A percentile compares a stretch with the other conserved stretches of the same genome.
These are phyloP conservation scores for Dynastes hyllus DNA, from an alignment of 2,888 invertebrate genomes.

Conservation along the genomic window DNA sequence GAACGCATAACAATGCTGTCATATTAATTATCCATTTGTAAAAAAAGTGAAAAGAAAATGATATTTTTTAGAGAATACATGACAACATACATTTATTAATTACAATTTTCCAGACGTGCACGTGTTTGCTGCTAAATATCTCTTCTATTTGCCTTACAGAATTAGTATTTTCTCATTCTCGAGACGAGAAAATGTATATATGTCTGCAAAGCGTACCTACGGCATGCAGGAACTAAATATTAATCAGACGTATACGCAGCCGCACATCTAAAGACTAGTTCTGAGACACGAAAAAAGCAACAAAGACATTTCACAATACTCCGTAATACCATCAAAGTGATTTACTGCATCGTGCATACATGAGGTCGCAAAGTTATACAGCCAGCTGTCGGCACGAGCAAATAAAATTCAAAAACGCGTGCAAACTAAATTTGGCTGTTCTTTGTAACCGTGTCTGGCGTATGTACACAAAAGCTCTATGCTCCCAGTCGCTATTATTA, in stretches of 20 bases:
- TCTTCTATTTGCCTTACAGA: no score
- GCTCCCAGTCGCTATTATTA: conserved; percentile 19
- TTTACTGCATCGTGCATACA: conserved; percentile 12
- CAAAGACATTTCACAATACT: conserved; percentile 2
- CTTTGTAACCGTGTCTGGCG: conserved; percentile 8
- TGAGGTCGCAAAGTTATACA: conserved; percentile 9
- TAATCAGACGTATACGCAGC: background rate
- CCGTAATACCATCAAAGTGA: conserved; percentile 15
- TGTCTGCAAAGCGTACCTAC: background rate
- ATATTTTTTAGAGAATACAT: no score
- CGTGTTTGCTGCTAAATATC: no score
- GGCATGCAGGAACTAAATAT: background rate
- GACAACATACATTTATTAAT: no score
- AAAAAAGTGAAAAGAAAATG: no score
- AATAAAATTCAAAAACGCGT: conserved; percentile 14
- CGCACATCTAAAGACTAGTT: background rate
- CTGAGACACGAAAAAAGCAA: background rate
- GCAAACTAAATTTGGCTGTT: conserved; percentile 25
- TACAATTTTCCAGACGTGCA: no score
- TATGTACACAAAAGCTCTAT: background rate
- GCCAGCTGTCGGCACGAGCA: conserved; percentile 27
- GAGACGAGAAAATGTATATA: no score
- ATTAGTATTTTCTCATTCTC: no score
- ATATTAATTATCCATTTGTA: no score
- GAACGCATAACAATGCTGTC: no score